Conservation (phyloP, 2,113 vertebrate genomes). For the Eublepharis macularius region DNA sequence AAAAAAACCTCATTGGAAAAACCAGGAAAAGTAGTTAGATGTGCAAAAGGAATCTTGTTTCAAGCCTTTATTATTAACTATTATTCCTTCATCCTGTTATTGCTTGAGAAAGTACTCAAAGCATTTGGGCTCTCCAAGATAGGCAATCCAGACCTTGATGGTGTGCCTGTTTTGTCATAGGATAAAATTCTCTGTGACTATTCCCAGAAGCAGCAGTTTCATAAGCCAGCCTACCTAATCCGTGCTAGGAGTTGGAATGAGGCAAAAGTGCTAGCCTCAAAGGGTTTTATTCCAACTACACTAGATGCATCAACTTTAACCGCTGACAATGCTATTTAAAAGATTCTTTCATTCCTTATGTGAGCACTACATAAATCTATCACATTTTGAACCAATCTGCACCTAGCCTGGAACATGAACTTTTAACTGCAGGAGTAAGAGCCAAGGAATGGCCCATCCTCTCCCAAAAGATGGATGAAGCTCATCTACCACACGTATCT, state of each 20-base stretch:
- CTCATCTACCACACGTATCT: neutral
- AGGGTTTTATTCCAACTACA: neutral
- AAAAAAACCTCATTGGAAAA: neutral
- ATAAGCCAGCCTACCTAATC: neutral
- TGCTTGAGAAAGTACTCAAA: neutral
- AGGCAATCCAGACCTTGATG: neutral
- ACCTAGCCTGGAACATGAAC: neutral
- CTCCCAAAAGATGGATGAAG: conserved; percentile 1
- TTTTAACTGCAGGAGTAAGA: conserved; percentile 12
- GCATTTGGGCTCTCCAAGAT: neutral
- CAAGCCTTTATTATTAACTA: neutral
- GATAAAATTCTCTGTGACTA: neutral
- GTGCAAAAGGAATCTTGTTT: neutral
- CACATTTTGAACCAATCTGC: conserved; percentile 33
- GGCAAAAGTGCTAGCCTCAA: neutral
- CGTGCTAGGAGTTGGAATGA: neutral
- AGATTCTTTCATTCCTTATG: neutral
- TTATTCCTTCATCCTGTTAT: too few species aligned
- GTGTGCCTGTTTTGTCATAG: neutral
- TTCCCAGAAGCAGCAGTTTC: neutral
- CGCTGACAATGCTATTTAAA: neutral
- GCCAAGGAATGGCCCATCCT: neutral
- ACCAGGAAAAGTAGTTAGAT: too few species aligned
- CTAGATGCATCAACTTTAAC: neutral
- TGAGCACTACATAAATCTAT: neutral